phyloP scores from a whole-genome alignment of 2,888 invertebrate species.

The Blastobasis lacticolella region DNA sequence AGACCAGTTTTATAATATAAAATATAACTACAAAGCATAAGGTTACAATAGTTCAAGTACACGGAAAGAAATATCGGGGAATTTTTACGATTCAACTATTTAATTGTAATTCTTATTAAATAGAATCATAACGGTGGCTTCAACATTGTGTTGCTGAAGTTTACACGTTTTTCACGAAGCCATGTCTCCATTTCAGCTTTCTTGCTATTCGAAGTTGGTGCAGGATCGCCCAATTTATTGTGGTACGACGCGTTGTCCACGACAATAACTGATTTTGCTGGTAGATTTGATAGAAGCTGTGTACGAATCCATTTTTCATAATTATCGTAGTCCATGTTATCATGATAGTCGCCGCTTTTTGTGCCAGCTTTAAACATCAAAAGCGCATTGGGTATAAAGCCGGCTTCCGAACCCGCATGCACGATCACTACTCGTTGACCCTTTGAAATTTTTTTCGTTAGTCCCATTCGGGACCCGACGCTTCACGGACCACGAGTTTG shows the following conservation, averaged over 20 bases:
- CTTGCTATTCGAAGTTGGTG: constrained; percentile 17
- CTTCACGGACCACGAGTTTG: constrained; percentile 3
- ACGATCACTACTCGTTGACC: constrained; percentile 13
- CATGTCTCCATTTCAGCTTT: constrained; percentile 20
- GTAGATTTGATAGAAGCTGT: constrained; percentile 7
- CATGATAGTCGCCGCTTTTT: constrained; percentile 24
- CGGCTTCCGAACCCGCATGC: constrained; percentile 9
- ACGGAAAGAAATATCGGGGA: too few species aligned
- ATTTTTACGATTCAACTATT: too few species aligned
- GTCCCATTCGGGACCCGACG: neutral
- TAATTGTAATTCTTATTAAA: too few species aligned
- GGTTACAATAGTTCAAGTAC: too few species aligned
- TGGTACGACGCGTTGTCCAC: constrained; percentile 21
- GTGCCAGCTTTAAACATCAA: constrained; percentile 18
- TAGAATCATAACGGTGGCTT: too few species aligned
- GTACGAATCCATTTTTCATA: constrained; percentile 9
- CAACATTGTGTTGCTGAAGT: constrained; percentile 7
- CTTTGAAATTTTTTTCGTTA: constrained; percentile 16
- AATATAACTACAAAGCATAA: too few species aligned
- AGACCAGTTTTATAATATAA: too few species aligned
- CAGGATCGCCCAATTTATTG: constrained; percentile 10
- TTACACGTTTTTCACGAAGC: constrained; percentile 18
- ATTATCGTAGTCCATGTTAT: constrained; percentile 23
- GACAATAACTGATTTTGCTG: constrained; percentile 5
- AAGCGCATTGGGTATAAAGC: constrained; percentile 13